Evolutionary conservation across 2,888 invertebrate species (phyloP).

Genomic region (Schizaphis graminum): DNA sequence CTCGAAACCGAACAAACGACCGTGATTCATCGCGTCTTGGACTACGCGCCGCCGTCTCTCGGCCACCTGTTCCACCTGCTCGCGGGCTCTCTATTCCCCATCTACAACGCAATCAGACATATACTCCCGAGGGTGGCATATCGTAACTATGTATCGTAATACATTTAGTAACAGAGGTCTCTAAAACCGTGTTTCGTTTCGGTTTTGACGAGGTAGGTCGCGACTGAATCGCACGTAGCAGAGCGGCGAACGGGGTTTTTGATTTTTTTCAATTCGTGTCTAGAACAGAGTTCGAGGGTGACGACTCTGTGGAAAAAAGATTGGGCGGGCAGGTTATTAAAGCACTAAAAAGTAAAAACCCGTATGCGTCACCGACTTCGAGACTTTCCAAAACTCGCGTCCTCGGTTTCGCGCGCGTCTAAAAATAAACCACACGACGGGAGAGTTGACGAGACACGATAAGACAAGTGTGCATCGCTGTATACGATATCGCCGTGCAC

Average conservation of each 20-base stretch:
- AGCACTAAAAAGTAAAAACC: background rate
- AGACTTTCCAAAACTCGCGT: background rate
- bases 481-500: background rate
- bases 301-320: background rate
- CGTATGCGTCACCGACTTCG: background rate
- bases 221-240: background rate
- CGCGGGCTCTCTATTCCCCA: background rate
- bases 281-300: background rate
- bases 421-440: background rate
- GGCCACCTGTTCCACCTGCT: slow-evolving; percentile 2
- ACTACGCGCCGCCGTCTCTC: background rate
- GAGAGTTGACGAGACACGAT: background rate
- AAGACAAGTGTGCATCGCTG: background rate
- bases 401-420: background rate
- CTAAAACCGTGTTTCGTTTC: background rate
- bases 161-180: background rate
- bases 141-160: background rate
- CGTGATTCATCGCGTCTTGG: background rate
- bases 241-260: background rate
- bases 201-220: background rate
- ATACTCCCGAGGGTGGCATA: background rate
- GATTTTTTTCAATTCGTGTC: background rate
- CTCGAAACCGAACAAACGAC: background rate
- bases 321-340: background rate
- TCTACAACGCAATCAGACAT: background rate